These are phyloP conservation scores for Nebria salina DNA, from an alignment of 2,888 invertebrate species.

Conservation along the genomic window DNA sequence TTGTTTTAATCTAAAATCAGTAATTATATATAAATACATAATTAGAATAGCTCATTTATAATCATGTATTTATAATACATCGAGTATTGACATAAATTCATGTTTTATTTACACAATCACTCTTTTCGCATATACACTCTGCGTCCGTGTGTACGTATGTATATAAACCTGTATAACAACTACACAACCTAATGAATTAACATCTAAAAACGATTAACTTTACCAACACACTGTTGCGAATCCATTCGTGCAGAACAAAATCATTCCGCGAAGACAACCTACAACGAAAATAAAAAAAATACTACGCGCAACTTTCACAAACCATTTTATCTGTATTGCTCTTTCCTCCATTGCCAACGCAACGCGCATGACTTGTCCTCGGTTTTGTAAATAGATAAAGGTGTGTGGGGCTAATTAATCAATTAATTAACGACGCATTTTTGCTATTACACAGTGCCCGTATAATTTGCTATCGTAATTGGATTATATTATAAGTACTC, in stretches of 20 bases:
- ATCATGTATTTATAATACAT: neutral
- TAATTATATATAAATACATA: neutral
- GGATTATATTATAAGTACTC: constrained; percentile 2
- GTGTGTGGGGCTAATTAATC: constrained; percentile 16
- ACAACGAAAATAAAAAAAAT: neutral
- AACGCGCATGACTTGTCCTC: neutral
- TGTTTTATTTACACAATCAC: neutral
- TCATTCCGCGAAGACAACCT: neutral
- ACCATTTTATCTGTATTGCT: constrained; percentile 26
- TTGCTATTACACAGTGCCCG: constrained; percentile 10
- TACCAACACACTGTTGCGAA: neutral
- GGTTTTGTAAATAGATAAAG: neutral
- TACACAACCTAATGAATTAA: neutral
- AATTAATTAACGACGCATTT: constrained; percentile 14
- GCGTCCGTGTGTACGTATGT: neutral
- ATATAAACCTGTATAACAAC: neutral
- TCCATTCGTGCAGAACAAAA: neutral
- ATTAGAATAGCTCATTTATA: neutral
- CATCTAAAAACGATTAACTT: neutral
- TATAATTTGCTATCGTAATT: constrained; percentile 16
- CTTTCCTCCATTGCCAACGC: neutral
- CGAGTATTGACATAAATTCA: neutral
- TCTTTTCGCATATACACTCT: neutral
- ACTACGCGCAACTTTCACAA: constrained; percentile 6
- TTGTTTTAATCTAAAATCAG: too few relatives aligned